A percentile compares a stretch with the other conserved stretches of the same genome.
Evolutionary conservation across 2,113 vertebrate genomes (phyloP).

Genomic region (Cryptotis parvus): DNA sequence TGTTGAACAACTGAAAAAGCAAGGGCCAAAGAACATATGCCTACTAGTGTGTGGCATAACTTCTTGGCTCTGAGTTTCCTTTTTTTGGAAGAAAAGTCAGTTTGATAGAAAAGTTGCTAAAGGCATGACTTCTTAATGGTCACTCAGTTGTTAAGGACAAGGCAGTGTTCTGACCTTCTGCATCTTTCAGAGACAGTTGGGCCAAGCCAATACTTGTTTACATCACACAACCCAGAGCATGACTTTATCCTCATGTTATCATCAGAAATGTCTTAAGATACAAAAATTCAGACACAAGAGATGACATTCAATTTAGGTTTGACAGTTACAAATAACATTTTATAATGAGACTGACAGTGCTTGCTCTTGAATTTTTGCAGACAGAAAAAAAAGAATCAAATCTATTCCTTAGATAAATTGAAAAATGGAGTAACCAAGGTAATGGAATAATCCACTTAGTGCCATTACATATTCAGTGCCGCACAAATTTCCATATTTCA

Average conservation of each 20-base stretch:
- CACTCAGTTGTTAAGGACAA: neutral
- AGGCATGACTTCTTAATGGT: slow-evolving; percentile 44
- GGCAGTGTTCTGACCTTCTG: slow-evolving; percentile 2
- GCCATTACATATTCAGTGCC: slow-evolving; percentile 29
- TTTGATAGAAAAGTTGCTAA: neutral
- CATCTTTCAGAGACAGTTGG: neutral
- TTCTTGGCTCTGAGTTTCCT: slow-evolving; percentile 43
- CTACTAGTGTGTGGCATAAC: slow-evolving; percentile 5
- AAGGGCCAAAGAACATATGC: neutral
- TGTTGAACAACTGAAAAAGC: slow-evolving; percentile 21
- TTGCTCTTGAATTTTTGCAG: slow-evolving; percentile 42
- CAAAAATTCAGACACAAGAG: slow-evolving; percentile 50
- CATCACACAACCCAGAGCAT: slow-evolving; percentile 14
- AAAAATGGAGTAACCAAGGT: slow-evolving; percentile 52
- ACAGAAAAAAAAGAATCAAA: slow-evolving; percentile 37
- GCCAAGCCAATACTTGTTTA: neutral
- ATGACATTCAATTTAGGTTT: slow-evolving; percentile 54
- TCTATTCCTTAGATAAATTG: slow-evolving; percentile 50
- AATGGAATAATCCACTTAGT: slow-evolving; percentile 63
- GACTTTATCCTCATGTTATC: slow-evolving; percentile 10
- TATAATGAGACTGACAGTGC: slow-evolving; percentile 55
- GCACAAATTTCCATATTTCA: slow-evolving; percentile 50
- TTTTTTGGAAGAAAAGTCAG: neutral
- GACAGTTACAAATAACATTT: slow-evolving; percentile 63
- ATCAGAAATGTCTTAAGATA: slow-evolving; percentile 57